Evolutionary conservation across 1,140 invertebrate species (phyloP), one percentile per base, ranked within the genome.

Genomic region (Bombyx mandarina): DNA sequence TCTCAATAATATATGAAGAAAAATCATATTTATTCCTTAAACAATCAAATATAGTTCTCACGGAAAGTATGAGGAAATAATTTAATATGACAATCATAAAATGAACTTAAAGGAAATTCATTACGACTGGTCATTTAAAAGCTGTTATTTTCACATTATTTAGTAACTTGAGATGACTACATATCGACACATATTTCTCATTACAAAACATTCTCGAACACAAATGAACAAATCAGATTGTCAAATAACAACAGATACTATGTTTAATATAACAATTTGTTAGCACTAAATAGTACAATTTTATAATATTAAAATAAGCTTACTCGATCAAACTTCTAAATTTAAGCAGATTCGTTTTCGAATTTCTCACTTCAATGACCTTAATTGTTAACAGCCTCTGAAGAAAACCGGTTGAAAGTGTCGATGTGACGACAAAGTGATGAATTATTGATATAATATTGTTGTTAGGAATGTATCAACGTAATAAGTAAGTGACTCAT

Each of bases 401-500:
- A 59, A 62, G 52, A 12, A 56, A 66, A 71, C 63, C 59, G 58
- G 66, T 66, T 65, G 52, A 58, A 57, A 59, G 61, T 60, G 63
- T 47, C 51, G 46, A 45, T 52, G 57, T 62, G 60, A 66, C 64
- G 63, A 69, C 66, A 67, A 61, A 64, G 62, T 70, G 73, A 73
- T 71, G 70, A 65, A 63, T 65, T 56, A 10, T 60, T 58, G 61
- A 69, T 61, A 73, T 62, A 65, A 35, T 63, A 65, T 55, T 67
- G 64, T 53, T 48, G 52, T 62, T 49, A 49, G 57, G 58, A 69
- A 44, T 56, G 35, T 60, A 55, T 60, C 58, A 45, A 58, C 63
- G 67, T 62, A 65, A 65, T 54, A 56, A 68, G 53, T 65, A 68
- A 63, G 65, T 80, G 78, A 80, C 54, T 77, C 74, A 78, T 72